These are phyloP conservation scores for Pygoscelis antarcticus DNA, from an alignment of 2,113 vertebrate genomes.

Conservation along the genomic window DNA sequence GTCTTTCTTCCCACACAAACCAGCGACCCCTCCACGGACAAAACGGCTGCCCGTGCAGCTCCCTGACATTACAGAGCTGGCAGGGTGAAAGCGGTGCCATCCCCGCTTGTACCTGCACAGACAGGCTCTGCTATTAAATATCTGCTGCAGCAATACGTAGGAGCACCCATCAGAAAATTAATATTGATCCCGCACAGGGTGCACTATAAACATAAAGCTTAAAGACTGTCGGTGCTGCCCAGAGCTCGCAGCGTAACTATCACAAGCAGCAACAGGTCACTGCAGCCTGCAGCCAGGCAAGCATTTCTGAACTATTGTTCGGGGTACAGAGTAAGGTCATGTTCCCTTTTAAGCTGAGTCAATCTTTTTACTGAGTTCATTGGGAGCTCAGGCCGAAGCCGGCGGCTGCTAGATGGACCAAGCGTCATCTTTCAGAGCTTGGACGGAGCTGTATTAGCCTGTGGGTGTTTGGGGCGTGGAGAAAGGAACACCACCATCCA, in stretches of 20 bases:
- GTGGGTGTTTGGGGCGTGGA: background rate
- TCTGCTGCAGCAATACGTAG: rapidly evolving
- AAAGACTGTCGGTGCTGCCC: rapidly evolving
- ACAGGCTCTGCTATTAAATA: background rate
- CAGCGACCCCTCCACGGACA: rapidly evolving
- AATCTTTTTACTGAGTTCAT: constrained; percentile 47
- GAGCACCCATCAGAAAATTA: background rate
- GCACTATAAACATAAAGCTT: background rate
- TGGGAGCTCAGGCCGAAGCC: background rate
- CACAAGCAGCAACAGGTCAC: background rate
- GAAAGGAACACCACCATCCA: background rate
- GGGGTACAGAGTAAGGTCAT: constrained; percentile 33
- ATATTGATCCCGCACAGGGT: background rate
- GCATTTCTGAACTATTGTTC: constrained; percentile 42
- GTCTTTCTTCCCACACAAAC: background rate
- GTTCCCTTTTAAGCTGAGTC: constrained; percentile 52
- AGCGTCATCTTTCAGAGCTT: background rate
- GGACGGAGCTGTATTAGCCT: background rate
- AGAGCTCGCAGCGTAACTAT: rapidly evolving
- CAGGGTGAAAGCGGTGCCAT: background rate
- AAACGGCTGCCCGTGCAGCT: background rate
- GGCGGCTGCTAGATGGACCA: background rate
- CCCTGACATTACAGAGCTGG: background rate
- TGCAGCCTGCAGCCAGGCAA: background rate
- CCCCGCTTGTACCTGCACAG: background rate